Evolutionary conservation across 2,113 vertebrate species (phyloP), one percentile per base, ranked within the genome.

Genomic region (Indicator maculatus): DNA sequence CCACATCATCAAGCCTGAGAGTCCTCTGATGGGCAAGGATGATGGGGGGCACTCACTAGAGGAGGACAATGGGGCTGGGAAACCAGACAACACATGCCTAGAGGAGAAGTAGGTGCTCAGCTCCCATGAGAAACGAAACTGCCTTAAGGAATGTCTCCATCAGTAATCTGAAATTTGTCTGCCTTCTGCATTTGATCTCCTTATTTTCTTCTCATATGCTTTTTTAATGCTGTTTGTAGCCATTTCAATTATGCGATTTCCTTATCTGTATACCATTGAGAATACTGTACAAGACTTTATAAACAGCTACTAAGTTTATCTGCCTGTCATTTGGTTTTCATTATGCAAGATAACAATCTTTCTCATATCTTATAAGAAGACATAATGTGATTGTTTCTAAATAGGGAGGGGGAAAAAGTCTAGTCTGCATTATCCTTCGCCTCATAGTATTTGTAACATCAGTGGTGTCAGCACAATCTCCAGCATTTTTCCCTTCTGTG

Each of bases 261-360:
- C 96, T 98, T 97, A 97, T 97, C 97, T 97, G 88, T 89, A 96
- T 85, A 93, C 97, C 93, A 94, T 12, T 88, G 98, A 98, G 97
- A 98, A 97, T 95, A 96, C 96, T 76, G 91, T 96, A 97, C 96
- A 97, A 95, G 96, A 95, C 94, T 97, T 95, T 95, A 95, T 96
- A 96, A 97, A 97, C 95, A 93, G 96, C 96, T 89, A 82, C 97
- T 86, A 93, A 96, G 97, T 97, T 96, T 96, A 97, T 96, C 97
- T 93, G 96, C 93, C 97, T 97, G 97, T 98, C 97, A 97, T 97
- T 97, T 97, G 96, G 94, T 96, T 97, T 97, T 95, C 97, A 97
- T 97, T 97, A 97, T 75, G 91, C 4, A 0, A 88, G 95, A 98
- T 97, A 94, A 92, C 93, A 96, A 97, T 97, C 97, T 96, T 73